A percentile compares a stretch with the other conserved stretches of the same genome.
Evolutionary conservation across 2,113 vertebrate species (phyloP).

Genomic region (Peromyscus maniculatus): DNA sequence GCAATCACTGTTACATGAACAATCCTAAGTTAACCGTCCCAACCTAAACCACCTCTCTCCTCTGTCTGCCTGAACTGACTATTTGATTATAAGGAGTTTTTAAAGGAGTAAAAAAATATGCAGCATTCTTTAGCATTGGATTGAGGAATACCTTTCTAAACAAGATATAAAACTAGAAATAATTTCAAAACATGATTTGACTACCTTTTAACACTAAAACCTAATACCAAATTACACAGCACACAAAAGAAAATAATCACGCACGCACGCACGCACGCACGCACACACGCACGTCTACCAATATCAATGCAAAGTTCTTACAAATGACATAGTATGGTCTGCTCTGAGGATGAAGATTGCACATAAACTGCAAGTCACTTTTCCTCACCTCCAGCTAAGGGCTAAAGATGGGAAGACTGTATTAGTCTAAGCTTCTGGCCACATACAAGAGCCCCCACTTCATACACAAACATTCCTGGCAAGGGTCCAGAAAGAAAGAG

Average conservation of each 20-base stretch:
- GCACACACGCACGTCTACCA: background rate
- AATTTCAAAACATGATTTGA: constrained; percentile 3
- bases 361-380: background rate
- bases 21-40: constrained; percentile 23
- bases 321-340: background rate
- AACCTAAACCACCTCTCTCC: background rate
- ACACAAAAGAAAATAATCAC: background rate
- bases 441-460: background rate
- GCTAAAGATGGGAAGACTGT: accelerated
- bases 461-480: background rate
- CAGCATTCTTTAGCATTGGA: constrained; percentile 31
- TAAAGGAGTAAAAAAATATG: constrained; percentile 44
- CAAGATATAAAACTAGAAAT: constrained; percentile 18
- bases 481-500: constrained; percentile 22
- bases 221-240: background rate
- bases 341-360: constrained; percentile 33
- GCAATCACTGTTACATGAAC: constrained; percentile 37
- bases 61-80: constrained; percentile 23
- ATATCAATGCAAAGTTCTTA: constrained; percentile 24
- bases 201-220: constrained; percentile 25
- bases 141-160: constrained; percentile 23
- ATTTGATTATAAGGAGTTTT: background rate
- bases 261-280: background rate
- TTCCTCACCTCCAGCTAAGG: background rate
- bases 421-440: constrained; percentile 28